Conservation (phyloP, 2,113 vertebrate species). For the Macheiramphus alcinus region DNA sequence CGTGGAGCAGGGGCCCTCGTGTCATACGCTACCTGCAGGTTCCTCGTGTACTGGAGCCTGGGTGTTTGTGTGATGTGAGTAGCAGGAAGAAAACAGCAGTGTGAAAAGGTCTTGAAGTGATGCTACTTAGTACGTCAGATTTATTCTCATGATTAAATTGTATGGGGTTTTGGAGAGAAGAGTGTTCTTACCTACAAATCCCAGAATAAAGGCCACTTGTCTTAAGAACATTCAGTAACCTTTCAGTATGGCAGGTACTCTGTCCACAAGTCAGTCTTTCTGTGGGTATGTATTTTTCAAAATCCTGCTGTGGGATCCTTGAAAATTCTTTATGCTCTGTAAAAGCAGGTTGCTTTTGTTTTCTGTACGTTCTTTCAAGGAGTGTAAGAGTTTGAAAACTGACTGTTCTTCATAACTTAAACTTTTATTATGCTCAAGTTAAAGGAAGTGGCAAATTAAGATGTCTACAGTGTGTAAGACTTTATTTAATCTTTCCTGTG, state of each 20-base stretch:
- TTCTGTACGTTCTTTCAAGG: neutral
- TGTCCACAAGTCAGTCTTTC: neutral
- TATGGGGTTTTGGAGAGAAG: neutral
- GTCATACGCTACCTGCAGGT: neutral
- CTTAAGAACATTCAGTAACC: accelerated
- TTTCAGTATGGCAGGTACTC: neutral
- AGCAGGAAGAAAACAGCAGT: neutral
- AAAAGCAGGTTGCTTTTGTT: neutral
- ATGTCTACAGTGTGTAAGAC: neutral
- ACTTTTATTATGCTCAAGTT: neutral
- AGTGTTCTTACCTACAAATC: neutral
- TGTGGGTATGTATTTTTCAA: neutral
- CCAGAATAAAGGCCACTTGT: neutral
- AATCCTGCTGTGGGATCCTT: neutral
- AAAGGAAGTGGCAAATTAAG: neutral
- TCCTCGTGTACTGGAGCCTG: accelerated
- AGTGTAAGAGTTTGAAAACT: neutral
- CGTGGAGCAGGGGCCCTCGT: accelerated
- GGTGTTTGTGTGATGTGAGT: neutral
- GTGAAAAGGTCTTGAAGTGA: neutral
- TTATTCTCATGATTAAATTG: neutral
- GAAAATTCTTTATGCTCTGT: neutral
- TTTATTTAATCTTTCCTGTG: neutral
- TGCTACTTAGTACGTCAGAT: neutral
- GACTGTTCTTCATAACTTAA: neutral